Evolutionary conservation across 2,888 invertebrate genomes (phyloP).

Genomic region (Deilephila porcellus): DNA sequence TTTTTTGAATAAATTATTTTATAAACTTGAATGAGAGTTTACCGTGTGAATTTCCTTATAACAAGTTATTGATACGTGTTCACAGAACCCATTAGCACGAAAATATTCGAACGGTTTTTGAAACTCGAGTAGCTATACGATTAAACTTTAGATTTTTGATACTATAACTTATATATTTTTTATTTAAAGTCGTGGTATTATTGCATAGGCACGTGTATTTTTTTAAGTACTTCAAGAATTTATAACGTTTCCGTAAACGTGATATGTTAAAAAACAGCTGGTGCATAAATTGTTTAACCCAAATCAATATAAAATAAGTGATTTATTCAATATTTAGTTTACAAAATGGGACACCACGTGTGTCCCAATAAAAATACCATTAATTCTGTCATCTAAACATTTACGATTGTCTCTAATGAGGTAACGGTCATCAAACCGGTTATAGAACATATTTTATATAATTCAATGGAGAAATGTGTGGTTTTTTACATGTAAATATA

Average conservation of each 20-base stretch:
- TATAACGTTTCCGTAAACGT: background rate
- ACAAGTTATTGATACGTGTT: background rate
- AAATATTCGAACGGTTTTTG: too few species aligned
- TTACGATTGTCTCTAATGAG: constrained; percentile 54
- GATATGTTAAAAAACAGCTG: too few species aligned
- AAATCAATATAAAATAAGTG: background rate
- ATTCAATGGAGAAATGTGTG: constrained; percentile 47
- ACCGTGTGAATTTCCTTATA: constrained; percentile 11
- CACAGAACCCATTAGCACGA: constrained; percentile 16
- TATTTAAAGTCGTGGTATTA: background rate
- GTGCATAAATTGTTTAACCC: background rate
- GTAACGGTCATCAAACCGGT: constrained; percentile 48
- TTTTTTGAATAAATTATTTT: background rate
- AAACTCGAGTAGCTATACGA: background rate
- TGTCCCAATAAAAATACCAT: constrained; percentile 32
- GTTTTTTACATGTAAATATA: constrained; percentile 69
- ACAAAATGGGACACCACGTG: constrained; percentile 13
- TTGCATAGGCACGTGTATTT: background rate
- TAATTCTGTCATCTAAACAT: constrained; percentile 43
- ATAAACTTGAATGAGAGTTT: constrained; percentile 1
- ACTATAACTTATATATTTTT: background rate
- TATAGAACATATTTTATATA: constrained; percentile 46
- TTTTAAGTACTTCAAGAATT: background rate
- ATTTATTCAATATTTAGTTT: background rate
- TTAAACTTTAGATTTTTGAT: constrained; percentile 5